Percentiles rank a stretch among this genome's conserved stretches.
These are phyloP conservation scores for Monochamus alternatus DNA, from an alignment of 2,888 invertebrate genomes.

Conservation along the genomic window DNA sequence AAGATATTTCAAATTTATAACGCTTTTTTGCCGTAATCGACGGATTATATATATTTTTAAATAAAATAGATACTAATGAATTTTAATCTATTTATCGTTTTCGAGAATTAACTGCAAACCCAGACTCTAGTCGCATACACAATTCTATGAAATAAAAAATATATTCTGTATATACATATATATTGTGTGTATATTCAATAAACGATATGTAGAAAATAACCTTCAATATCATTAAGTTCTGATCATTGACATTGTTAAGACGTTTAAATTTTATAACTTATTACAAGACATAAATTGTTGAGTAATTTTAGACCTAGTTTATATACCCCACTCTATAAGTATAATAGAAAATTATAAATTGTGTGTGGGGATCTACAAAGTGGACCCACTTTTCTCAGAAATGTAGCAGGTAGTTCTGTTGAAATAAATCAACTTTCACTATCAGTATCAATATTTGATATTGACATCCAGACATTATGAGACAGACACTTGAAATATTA, in stretches of 20 bases:
- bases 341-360: conserved; percentile 4
- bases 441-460: not conserved
- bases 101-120: too few relatives aligned
- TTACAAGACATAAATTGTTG: not conserved
- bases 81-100: not conserved
- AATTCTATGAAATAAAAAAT: too few relatives aligned
- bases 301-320: conserved; percentile 1
- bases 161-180: too few relatives aligned
- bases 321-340: conserved; percentile 1
- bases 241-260: conserved; percentile 1
- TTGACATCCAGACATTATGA: not conserved
- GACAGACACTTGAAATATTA: not conserved
- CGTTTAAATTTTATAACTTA: conserved; percentile 2
- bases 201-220: not conserved
- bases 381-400: conserved; percentile 1
- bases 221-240: not conserved
- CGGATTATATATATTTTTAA: not conserved
- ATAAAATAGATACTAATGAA: not conserved
- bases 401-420: not conserved
- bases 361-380: not conserved
- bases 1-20: not conserved
- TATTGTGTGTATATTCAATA: not conserved
- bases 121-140: too few relatives aligned
- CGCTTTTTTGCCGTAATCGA: not conserved
- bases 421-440: conserved; percentile 10